Evolutionary conservation across 30 jellyfish, hydroid and myxozoan genomes (phyloP), one percentile per base, ranked within the genome.

Genomic region (Sanderia malayensis): DNA sequence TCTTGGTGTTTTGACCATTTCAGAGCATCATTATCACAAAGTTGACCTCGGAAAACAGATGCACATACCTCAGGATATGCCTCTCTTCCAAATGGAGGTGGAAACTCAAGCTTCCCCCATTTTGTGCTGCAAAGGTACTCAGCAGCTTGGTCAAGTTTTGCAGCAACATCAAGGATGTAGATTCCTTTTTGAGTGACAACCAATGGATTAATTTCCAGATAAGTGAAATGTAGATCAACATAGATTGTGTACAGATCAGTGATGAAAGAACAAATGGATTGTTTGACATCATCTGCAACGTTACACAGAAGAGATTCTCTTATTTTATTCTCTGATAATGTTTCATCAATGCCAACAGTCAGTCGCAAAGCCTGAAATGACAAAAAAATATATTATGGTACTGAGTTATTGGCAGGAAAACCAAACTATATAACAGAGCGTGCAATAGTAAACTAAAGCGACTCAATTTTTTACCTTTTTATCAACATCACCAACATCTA

Each of bases 401-500:
- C 74, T 62, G n/a, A n/a, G n/a, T n/a, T n/a, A n/a, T n/a, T n/a
- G n/a, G n/a, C n/a, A n/a, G n/a, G n/a, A n/a, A n/a, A n/a, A n/a
- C n/a, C n/a, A n/a, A n/a, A n/a, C n/a, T n/a, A n/a, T n/a, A n/a
- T n/a, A n/a, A n/a, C n/a, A n/a, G n/a, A n/a, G n/a, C n/a, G n/a
- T n/a, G n/a, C n/a, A n/a, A n/a, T n/a, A n/a, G n/a, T n/a, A n/a
- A n/a, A n/a, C n/a, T n/a, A n/a, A n/a, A n/a, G n/a, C n/a, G n/a
- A n/a, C n/a, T n/a, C n/a, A n/a, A n/a, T 4, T 28, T 22, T 59
- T 24, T 53, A 93, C 97, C 82, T 93, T 93, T 59, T 82, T 71
- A 66, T 93, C 96, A 23, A 93, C 88, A 64, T 93, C 99, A 11
- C 99, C 99, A 29, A 93, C 86, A 49, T 93, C 97, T 31, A 93